Evolutionary conservation across 2,113 vertebrate species (phyloP).

Genomic region (Corvus cornix): DNA sequence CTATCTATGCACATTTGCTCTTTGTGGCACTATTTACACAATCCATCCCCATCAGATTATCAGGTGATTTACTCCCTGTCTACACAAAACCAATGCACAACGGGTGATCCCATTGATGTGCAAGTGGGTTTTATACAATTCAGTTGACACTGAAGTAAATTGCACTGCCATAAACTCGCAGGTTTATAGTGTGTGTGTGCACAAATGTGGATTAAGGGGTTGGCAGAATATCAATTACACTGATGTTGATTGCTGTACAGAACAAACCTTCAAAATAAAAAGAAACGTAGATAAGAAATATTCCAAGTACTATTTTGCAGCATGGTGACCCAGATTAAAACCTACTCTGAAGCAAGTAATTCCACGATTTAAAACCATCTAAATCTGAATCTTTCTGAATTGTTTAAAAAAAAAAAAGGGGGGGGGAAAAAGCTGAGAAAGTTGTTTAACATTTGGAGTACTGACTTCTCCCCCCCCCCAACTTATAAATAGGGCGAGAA

Average conservation of each 20-base stretch:
- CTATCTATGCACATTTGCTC: conserved; percentile 37
- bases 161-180: not conserved
- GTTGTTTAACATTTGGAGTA: not conserved
- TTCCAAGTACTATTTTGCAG: not conserved
- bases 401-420: not conserved
- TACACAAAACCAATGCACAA: not conserved
- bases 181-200: not conserved
- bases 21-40: not conserved
- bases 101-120: conserved; percentile 18
- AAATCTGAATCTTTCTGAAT: not conserved
- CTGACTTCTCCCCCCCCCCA: not conserved
- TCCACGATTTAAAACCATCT: not conserved
- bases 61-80: conserved; percentile 21
- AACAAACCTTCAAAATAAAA: not conserved
- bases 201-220: not conserved
- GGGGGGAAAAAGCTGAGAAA: not conserved
- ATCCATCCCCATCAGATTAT: conserved; percentile 43
- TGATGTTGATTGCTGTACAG: not conserved
- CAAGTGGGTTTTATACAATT: not conserved
- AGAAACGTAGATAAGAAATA: not conserved
- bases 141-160: not conserved
- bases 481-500: accelerated
- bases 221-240: not conserved
- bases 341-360: not conserved
- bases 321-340: not conserved